Evolutionary conservation across 2,888 invertebrate genomes (phyloP).

Genomic region (Tenthredo scrophulariae): DNA sequence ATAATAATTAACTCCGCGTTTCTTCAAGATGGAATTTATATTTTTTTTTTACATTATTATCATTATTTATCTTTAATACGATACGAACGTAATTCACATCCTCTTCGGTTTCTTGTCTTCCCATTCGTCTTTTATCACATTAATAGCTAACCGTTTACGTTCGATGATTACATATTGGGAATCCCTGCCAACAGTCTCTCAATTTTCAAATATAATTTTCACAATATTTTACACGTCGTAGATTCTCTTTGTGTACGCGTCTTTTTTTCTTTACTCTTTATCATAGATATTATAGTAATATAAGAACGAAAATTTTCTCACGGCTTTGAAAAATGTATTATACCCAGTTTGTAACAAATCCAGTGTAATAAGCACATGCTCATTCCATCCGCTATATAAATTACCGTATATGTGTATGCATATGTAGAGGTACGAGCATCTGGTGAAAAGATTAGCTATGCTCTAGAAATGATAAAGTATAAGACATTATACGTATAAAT

Average conservation of each 20-base stretch:
- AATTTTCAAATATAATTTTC: not conserved
- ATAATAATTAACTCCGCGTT: not conserved
- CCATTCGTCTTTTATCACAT: not conserved
- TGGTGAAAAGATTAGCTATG: conserved; percentile 1
- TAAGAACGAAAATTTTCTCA: not conserved
- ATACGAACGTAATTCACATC: not conserved
- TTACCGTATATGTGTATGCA: not conserved
- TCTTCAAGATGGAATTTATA: not conserved
- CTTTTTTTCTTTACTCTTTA: not conserved
- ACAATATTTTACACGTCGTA: no score
- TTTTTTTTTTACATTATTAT: no score
- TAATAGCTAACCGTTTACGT: not conserved
- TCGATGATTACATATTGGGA: not conserved
- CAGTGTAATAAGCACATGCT: not conserved
- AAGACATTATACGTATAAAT: not conserved
- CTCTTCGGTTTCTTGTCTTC: not conserved
- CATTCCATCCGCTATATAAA: not conserved
- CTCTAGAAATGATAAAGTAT: not conserved
- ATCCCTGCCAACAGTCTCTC: not conserved
- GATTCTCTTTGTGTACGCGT: not conserved
- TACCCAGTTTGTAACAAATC: not conserved
- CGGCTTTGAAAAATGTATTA: not conserved
- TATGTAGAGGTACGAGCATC: not conserved
- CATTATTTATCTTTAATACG: not conserved
- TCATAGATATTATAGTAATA: not conserved